Conservation (phyloP, 2,797 vertebrate species). For the Gadopsis marmoratus region DNA sequence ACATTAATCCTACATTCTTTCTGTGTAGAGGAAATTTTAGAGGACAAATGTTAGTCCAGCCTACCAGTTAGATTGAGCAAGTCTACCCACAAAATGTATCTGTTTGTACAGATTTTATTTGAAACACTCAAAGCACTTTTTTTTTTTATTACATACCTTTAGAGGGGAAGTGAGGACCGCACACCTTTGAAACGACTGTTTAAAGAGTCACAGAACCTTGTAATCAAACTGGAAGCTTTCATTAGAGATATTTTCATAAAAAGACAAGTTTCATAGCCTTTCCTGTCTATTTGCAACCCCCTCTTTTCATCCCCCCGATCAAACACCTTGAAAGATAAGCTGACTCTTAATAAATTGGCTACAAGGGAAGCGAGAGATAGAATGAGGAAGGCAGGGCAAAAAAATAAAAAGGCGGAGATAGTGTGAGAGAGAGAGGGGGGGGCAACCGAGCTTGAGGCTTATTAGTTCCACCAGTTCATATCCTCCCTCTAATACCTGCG, state of each 20-base stretch:
- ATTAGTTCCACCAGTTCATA: conserved; percentile 86
- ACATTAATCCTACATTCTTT: background rate
- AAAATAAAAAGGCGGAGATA: conserved; percentile 14
- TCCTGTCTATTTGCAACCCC: conserved; percentile 36
- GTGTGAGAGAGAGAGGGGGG: conserved; percentile 27
- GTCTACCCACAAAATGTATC: conserved; percentile 20
- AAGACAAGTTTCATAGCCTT: conserved; percentile 25
- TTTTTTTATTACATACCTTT: background rate
- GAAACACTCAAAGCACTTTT: background rate
- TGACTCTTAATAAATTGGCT: conserved; percentile 73
- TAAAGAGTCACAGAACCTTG: background rate
- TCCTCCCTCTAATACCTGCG: conserved; percentile 80
- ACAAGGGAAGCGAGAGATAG: conserved; percentile 43
- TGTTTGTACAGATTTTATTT: conserved; percentile 17
- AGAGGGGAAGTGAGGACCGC: background rate
- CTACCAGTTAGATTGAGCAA: background rate
- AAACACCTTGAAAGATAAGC: conserved; percentile 73
- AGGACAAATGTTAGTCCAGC: background rate
- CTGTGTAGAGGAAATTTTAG: background rate
- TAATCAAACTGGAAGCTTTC: too few species aligned
- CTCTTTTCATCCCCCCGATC: conserved; percentile 60
- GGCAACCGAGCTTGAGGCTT: conserved; percentile 69
- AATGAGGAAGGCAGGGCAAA: conserved; percentile 40
- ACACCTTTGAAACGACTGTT: conserved; percentile 13
- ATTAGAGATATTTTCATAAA: conserved; percentile 2